These are phyloP conservation scores for Herminia tarsipennalis DNA, from an alignment of 2,888 invertebrate species.

Conservation along the genomic window DNA sequence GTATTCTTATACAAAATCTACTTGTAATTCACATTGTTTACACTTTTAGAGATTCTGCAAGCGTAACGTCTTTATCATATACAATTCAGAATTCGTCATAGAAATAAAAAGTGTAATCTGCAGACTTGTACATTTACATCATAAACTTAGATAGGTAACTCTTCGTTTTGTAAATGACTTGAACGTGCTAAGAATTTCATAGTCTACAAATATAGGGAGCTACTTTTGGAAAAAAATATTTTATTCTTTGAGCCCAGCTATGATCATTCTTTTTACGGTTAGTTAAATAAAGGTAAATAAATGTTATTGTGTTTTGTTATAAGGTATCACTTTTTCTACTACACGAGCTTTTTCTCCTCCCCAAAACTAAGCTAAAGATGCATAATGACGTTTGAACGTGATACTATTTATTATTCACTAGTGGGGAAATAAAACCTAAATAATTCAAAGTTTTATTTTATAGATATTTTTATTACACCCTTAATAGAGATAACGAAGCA, in stretches of 20 bases:
- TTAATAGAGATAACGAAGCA: background rate
- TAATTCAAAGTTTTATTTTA: no score
- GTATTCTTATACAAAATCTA: no score
- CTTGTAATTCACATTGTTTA: no score
- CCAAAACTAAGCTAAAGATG: no score
- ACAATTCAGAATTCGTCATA: background rate
- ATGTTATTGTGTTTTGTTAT: background rate
- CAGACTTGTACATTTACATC: conserved; percentile 12
- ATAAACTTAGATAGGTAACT: conserved; percentile 11
- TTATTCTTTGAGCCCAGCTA: background rate
- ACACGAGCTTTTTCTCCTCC: no score
- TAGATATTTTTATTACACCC: background rate
- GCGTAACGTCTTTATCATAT: background rate
- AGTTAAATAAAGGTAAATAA: conserved; percentile 5
- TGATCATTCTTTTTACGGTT: conserved; percentile 1
- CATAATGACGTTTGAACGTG: no score
- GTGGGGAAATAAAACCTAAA: no score
- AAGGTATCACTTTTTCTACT: background rate
- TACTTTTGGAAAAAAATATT: background rate
- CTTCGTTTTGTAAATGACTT: conserved; percentile 13
- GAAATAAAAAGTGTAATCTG: conserved; percentile 5
- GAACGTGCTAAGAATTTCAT: conserved; percentile 6
- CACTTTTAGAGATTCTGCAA: background rate
- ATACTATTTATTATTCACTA: no score
- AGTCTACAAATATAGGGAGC: background rate